Conservation (phyloP, 92 coral and sea anemone species). For the Epizoanthus fatuus region DNA sequence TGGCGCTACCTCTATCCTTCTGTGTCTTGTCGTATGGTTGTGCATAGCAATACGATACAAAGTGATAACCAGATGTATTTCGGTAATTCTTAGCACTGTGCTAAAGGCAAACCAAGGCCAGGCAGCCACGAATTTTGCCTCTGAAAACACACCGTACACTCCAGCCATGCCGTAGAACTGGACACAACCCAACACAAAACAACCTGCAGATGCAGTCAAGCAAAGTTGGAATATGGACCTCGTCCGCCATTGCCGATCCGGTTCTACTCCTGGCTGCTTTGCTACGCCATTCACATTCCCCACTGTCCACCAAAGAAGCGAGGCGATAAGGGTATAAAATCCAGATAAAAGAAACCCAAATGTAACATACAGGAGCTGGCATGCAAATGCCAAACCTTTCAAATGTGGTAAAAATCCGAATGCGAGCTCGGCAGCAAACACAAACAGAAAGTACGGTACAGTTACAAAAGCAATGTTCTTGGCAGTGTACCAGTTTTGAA, state of each 20-base stretch:
- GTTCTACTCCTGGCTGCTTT: slow-evolving; percentile 6
- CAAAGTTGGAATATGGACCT: slow-evolving; percentile 72
- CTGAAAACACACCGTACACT: slow-evolving; percentile 73
- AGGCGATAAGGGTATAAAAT: slow-evolving; percentile 61
- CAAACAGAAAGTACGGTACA: slow-evolving; percentile 75
- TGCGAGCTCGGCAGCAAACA: slow-evolving; percentile 65
- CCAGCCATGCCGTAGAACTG: slow-evolving; percentile 79
- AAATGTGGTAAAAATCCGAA: slow-evolving; percentile 55
- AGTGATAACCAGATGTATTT: slow-evolving; percentile 65
- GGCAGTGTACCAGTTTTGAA: slow-evolving; percentile 77
- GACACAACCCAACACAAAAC: slow-evolving; percentile 55
- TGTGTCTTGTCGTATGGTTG: neutral
- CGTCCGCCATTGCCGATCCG: slow-evolving; percentile 39
- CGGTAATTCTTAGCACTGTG: slow-evolving; percentile 71
- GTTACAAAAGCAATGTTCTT: slow-evolving; percentile 63
- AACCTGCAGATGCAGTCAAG: slow-evolving; percentile 69
- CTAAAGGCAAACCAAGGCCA: slow-evolving; percentile 85
- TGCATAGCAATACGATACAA: slow-evolving; percentile 53
- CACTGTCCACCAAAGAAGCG: slow-evolving; percentile 57
- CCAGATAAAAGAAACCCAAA: slow-evolving; percentile 48
- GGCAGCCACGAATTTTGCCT: slow-evolving; percentile 49
- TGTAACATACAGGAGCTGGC: slow-evolving; percentile 63
- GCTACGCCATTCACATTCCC: neutral
- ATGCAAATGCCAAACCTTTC: slow-evolving; percentile 62
- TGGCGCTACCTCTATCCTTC: slow-evolving; percentile 56